Percentiles rank a stretch among this genome's conserved stretches.
Conservation (phyloP, 2,797 vertebrate genomes). For the Bradypus variegatus region DNA sequence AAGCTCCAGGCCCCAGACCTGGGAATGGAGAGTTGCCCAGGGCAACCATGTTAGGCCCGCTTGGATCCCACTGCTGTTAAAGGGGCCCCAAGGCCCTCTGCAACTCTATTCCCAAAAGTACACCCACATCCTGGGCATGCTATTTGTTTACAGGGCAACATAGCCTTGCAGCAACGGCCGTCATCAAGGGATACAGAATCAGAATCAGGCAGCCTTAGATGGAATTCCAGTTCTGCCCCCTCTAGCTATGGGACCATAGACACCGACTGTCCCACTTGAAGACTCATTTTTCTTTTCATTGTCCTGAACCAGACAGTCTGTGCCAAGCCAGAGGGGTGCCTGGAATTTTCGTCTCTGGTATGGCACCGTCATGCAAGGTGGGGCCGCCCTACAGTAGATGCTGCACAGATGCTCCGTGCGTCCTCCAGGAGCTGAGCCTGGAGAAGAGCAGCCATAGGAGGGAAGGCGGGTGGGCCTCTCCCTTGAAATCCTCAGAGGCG, state of each 20-base stretch:
- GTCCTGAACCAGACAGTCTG: background rate
- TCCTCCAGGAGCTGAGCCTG: background rate
- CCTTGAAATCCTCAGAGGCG: background rate
- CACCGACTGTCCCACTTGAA: background rate
- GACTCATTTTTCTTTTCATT: background rate
- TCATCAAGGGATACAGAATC: background rate
- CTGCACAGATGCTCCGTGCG: background rate
- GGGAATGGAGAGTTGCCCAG: background rate
- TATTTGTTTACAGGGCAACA: no score
- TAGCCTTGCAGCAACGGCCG: rapidly evolving
- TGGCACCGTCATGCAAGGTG: background rate
- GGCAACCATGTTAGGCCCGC: background rate
- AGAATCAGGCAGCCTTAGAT: background rate
- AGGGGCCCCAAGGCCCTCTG: background rate
- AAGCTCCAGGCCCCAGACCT: background rate
- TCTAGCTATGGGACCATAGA: background rate
- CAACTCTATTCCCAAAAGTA: rapidly evolving
- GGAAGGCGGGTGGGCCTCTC: background rate
- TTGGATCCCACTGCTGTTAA: no score
- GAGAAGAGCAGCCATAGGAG: background rate
- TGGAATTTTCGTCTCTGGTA: background rate
- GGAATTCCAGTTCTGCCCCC: background rate
- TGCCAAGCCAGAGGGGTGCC: background rate
- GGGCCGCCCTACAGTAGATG: background rate
- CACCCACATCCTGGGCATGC: rapidly evolving